Evolutionary conservation across 2,113 vertebrate genomes (phyloP).

Genomic region (Carollia perspicillata): DNA sequence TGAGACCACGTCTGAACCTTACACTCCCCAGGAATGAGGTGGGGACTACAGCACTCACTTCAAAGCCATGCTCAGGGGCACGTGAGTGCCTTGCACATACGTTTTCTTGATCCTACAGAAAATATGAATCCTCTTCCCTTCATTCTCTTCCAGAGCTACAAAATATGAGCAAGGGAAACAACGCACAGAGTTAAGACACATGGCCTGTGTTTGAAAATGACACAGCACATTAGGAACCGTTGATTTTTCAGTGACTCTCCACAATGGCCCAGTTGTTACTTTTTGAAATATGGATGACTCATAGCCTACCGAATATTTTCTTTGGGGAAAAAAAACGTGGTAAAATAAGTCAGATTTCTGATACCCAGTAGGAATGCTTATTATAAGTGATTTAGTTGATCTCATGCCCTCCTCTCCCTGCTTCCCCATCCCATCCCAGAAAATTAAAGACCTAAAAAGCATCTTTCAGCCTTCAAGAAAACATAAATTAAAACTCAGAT

Average conservation of each 20-base stretch:
- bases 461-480: neutral
- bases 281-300: neutral
- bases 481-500: neutral
- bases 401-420: too few relatives aligned
- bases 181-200: neutral
- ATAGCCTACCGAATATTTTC: neutral
- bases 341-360: neutral
- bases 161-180: neutral
- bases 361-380: neutral
- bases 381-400: neutral
- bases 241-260: neutral
- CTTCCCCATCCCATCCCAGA: neutral
- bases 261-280: neutral
- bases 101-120: neutral
- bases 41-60: neutral
- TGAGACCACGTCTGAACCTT: neutral
- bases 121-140: neutral
- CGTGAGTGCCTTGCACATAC: neutral
- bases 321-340: neutral
- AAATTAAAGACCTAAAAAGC: neutral
- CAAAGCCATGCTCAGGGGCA: neutral
- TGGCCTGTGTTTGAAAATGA: neutral
- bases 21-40: neutral
- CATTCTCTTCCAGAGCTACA: neutral
- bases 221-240: neutral